These are phyloP conservation scores for Heteromormyrus szaboi DNA, from an alignment of 2,797 vertebrate genomes.

Conservation along the genomic window DNA sequence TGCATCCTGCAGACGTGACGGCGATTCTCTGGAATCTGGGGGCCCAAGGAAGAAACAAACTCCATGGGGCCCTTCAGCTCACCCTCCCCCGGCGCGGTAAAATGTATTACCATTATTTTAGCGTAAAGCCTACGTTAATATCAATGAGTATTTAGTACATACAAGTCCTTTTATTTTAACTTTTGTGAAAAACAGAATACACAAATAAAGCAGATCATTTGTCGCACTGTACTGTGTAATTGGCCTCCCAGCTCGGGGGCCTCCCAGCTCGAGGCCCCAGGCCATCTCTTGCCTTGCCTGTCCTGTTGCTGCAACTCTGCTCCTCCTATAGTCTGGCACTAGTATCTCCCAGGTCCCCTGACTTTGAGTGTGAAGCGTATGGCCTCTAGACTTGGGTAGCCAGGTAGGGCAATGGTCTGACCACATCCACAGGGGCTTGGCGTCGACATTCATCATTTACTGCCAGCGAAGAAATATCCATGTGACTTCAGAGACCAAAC, in stretches of 20 bases:
- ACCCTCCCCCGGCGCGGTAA: background rate
- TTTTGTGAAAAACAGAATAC: background rate
- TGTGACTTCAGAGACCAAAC: background rate
- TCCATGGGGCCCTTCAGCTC: background rate
- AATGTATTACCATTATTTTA: background rate
- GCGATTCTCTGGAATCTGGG: background rate
- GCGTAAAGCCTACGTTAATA: background rate
- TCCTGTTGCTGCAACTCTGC: background rate
- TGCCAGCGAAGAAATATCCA: background rate
- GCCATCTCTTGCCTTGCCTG: background rate
- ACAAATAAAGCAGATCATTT: background rate
- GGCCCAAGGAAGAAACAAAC: background rate
- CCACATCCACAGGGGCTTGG: background rate
- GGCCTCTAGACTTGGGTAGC: background rate
- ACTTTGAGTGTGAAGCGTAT: background rate
- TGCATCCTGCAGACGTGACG: background rate
- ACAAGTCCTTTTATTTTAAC: background rate
- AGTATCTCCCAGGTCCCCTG: background rate
- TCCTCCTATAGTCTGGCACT: background rate
- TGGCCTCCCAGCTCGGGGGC: background rate
- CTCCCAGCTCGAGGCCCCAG: too few species aligned
- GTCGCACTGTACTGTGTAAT: background rate
- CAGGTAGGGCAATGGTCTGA: background rate
- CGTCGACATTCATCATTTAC: background rate
- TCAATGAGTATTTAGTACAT: background rate